These are phyloP conservation scores for Cromileptes altivelis DNA, from an alignment of 2,113 vertebrate genomes.

Conservation along the genomic window DNA sequence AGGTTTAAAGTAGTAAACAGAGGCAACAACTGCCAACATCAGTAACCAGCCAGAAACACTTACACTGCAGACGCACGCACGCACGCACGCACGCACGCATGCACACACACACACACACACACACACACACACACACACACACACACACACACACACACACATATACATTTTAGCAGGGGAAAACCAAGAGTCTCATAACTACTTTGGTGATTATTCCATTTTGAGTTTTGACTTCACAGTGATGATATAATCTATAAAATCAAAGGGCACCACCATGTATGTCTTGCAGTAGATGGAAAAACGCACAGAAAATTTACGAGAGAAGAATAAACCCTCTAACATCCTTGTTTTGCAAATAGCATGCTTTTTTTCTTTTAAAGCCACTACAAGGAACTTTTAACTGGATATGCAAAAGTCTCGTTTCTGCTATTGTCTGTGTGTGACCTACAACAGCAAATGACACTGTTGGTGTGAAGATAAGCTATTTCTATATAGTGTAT, in stretches of 20 bases:
- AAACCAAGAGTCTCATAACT: no score
- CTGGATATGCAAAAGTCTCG: no score
- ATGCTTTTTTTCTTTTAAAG: background rate
- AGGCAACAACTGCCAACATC: conserved; percentile 11
- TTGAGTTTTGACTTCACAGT: background rate
- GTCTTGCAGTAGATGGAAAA: no score
- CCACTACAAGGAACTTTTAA: no score
- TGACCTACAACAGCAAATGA: no score
- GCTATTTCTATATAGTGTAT: no score
- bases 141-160: background rate
- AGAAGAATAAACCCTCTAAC: background rate
- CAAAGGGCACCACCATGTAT: background rate
- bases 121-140: background rate
- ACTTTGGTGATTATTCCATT: no score
- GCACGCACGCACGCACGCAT: background rate
- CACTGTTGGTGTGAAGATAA: no score
- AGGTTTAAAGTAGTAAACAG: conserved; percentile 38
- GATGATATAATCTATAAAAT: background rate
- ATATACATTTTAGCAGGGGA: no score
- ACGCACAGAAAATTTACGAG: background rate
- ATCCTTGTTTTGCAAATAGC: background rate
- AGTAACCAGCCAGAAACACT: background rate
- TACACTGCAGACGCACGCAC: background rate
- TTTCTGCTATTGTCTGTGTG: no score
- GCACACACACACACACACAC: no score